Base-by-base conservation (phyloP, 2,797 vertebrate species). In the Enteromius radiatus region DNA sequence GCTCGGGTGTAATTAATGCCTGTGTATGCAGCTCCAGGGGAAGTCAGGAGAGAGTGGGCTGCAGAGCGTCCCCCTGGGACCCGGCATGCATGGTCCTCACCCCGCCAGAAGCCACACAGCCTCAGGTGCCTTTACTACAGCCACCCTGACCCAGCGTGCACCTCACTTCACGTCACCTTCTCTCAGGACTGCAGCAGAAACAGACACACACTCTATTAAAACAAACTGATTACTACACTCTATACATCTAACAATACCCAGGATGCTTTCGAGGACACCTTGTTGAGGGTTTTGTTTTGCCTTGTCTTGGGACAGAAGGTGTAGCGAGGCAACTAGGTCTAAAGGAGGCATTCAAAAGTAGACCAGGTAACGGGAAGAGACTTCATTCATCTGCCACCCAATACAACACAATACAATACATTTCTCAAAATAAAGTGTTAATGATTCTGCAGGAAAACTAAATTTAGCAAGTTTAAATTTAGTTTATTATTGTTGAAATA, bases 1-100 rank as follows among this genome's bases (percentile, higher is more conserved):
- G 85, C 75, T 90, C 86, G 89, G 87, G 88, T 91, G 89, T 90
- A 86, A 87, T 85, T 90, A 90, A 89, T 88, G 59, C 78, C 76
- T 86, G 64, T 85, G 80, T 86, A 83, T 86, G 83, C 79, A 84
- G 88, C 87, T 90, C 56, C 78, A 85, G 87, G 87, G 85, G 78
- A 85, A 85, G 85, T 86, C 79, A 84, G 86, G 59, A 78, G 85
- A 81, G 61, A 85, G 82, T 86, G 81, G 71, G 84, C 71, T 78
- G 83, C 36, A 70, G 75, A 80, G 61, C 4, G 19, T 77, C 81
- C 87, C 87, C 85, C 38, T 80, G 84, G 84, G 83, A 9, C 73
- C 71, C 26, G 64, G 83, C 67, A 83, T 1, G 56, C 63, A 61
- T 71, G 47, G 38, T 63, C 80, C 65, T 82, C 81, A 84, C 81